Base-by-base conservation (phyloP, 2,113 vertebrate genomes). In the Corvus moneduloides region DNA sequence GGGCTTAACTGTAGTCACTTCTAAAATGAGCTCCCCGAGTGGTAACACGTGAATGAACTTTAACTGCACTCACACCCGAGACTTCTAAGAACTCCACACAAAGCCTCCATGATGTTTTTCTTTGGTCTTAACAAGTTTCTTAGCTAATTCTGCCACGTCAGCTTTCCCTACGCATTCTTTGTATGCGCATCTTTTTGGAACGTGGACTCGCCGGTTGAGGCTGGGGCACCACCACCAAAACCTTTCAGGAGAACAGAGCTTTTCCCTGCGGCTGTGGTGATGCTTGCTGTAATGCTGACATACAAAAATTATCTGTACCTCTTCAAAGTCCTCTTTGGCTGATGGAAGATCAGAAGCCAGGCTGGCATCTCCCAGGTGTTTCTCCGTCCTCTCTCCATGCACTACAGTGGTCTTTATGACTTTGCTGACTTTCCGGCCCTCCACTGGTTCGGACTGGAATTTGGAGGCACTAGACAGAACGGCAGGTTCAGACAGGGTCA, bases 261-360 rank as follows among this genome's bases (percentile, higher is more conserved):
- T 56, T n/a, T 59, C 30, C 33, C 62, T 7, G 18, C 7, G 3
- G 9, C 5, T 5, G 16, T 27, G 63, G 12, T 2, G 5, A 46
- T 5, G 0, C 32, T 22, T 7, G 6, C 27, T 67, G 22, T 16
- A 61, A 20, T 23, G 49, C 18, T 74, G 54, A 3, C 6, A n/a
- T 19, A 26, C 3, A 5, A 41, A 79, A 39, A 71, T 52, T 11
- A 21, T 62, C 83, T 43, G 84, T 97, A 99, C 99, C 99, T 99
- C 98, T 98, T 99, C 98, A 91, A 99, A 99, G 98, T 99, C 99
- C 84, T 99, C 99, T 98, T 98, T 99, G 98, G 99, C 99, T 84
- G 99, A 99, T 1, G 99, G 99, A 68, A 99, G 99, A 87, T 99
- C 99, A 84, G 97, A 94, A 87, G 99, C 98, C 98, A 99, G 97